Evolutionary conservation across 1,140 invertebrate genomes (phyloP).

Genomic region (Eriocheir sinensis): DNA sequence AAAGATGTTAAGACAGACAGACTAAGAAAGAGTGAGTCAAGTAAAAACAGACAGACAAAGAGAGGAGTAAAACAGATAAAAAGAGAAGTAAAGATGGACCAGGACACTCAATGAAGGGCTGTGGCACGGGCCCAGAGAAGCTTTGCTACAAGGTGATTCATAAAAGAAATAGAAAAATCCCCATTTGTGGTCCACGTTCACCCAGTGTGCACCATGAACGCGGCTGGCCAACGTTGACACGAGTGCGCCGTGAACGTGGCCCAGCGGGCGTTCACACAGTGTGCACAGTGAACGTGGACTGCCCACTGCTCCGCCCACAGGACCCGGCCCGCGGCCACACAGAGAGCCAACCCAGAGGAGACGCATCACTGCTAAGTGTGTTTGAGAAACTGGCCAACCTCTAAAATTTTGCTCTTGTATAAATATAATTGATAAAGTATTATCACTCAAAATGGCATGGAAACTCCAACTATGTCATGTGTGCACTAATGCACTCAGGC

Average conservation of each 20-base stretch:
- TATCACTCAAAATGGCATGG: neutral
- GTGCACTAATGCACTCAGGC: neutral
- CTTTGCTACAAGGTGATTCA: constrained; percentile 69
- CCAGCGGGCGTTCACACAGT: neutral
- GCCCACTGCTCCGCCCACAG: neutral
- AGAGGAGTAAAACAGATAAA: neutral
- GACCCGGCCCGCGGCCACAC: neutral
- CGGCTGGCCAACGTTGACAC: neutral
- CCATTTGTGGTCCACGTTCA: constrained; percentile 63
- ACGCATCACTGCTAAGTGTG: neutral
- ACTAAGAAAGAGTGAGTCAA: neutral
- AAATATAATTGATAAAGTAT: neutral
- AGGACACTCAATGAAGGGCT: neutral
- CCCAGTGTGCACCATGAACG: neutral
- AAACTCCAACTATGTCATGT: neutral
- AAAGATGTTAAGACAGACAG: neutral
- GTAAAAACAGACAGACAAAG: neutral
- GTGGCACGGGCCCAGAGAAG: constrained; percentile 42
- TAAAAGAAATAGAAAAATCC: constrained; percentile 55
- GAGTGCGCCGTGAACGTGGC: constrained; percentile 5
- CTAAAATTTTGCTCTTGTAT: neutral
- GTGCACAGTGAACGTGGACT: constrained; percentile 9
- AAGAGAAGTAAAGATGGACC: neutral
- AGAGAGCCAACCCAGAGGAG: neutral
- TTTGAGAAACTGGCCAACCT: neutral